Evolutionary conservation across 2,888 invertebrate genomes (phyloP), one percentile per base, ranked within the genome.

Genomic region (Andricus quercusramuli): DNA sequence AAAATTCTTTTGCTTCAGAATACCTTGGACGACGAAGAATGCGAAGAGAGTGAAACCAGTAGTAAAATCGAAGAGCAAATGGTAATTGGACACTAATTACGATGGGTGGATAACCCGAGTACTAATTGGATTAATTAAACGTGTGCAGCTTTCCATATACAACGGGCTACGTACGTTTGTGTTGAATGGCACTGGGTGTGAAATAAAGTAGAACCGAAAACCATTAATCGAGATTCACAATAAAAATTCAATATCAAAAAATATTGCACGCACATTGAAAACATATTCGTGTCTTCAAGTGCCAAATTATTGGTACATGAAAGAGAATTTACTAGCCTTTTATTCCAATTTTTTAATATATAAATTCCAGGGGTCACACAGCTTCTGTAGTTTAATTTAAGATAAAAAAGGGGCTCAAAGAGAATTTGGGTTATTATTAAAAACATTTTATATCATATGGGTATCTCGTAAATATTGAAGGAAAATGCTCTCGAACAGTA

Each of bases 1-100:
- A 25, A 32, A n/a, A n/a, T 74, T 74, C 13, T 37, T 56, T 29
- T 62, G 22, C 15, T 47, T 15, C n/a, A 74, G n/a, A 20, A 25
- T 32, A 51, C 11, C n/a, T 74, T 15, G 74, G n/a, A 56, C 32
- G n/a, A 56, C 29, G 32, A 67, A 41, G 41, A 29, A 74, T 15
- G 25, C 62, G 13, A 25, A 62, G 6, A 29, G 62, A 29, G 51
- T 56, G 56, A 56, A 74, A 56, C 47, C 74, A 74, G 56, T 29
- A 74, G 74, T 56, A 74, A 74, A 56, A 74, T 74, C 56, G 74
- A 74, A 22, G 74, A 74, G 56, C 74, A n/a, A 74, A 74, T 74
- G 74, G 74, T 74, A 74, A 74, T 74, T 74, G 74, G 74, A 56
- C 74, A 56, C 74, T 74, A 74, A 74, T 74, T 74, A 74, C 74